Conservation (phyloP, 1,140 invertebrate species). For the Drosophila kohkoa region DNA sequence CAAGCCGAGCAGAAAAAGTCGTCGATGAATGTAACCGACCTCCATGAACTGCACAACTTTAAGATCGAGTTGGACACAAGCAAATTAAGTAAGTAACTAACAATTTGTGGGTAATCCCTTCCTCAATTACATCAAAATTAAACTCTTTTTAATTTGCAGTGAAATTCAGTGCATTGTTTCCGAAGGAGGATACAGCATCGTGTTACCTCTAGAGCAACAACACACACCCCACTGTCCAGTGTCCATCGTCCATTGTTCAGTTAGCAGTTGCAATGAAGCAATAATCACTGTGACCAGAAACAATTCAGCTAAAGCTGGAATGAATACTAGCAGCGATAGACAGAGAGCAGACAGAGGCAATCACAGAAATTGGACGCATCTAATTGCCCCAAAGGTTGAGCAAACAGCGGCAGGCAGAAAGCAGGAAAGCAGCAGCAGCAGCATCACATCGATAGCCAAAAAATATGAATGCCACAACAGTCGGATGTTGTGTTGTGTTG, state of each 20-base stretch:
- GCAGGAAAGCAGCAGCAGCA: not conserved
- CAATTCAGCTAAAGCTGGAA: slow-evolving; percentile 35
- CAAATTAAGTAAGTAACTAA: slow-evolving; percentile 39
- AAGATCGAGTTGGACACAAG: slow-evolving; percentile 27
- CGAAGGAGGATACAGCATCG: not conserved
- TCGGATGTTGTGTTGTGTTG: not conserved
- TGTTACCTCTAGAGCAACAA: not conserved
- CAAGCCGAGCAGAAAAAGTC: not conserved
- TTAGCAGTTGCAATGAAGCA: slow-evolving; percentile 7
- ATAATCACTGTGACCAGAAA: slow-evolving; percentile 25
- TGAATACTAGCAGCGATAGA: slow-evolving; percentile 18
- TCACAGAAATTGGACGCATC: slow-evolving; percentile 41
- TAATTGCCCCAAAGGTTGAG: slow-evolving; percentile 33
- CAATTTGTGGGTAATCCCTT: not conserved
- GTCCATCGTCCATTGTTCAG: not conserved
- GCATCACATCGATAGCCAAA: slow-evolving; percentile 28
- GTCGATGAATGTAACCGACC: slow-evolving; percentile 2
- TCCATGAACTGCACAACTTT: slow-evolving; percentile 51
- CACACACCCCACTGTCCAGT: not conserved
- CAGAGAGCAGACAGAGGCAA: slow-evolving; percentile 21
- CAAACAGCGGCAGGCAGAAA: not conserved
- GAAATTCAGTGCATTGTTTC: slow-evolving; percentile 26
- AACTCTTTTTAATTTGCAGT: slow-evolving; percentile 1
- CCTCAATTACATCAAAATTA: not conserved
- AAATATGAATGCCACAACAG: slow-evolving; percentile 37